Conservation (phyloP, 2,113 vertebrate species). For the Peromyscus californicus region DNA sequence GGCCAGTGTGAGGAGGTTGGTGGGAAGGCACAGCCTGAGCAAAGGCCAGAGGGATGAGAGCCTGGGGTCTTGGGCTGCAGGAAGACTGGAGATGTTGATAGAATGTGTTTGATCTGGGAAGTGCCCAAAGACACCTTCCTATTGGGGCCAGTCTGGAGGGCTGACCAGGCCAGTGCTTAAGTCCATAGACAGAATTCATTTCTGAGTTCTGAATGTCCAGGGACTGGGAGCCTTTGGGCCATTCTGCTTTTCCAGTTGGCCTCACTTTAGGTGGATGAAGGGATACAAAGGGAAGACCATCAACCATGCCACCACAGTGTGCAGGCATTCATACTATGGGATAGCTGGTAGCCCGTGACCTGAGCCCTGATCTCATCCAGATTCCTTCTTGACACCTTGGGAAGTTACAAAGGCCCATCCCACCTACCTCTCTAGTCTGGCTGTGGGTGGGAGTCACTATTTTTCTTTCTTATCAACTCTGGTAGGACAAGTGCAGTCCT, state of each 20-base stretch:
- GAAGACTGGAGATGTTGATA: background rate
- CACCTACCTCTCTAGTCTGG: background rate
- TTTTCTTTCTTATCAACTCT: background rate
- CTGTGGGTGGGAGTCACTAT: background rate
- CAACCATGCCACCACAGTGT: rapidly evolving
- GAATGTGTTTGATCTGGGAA: background rate
- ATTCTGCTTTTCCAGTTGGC: background rate
- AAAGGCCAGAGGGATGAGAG: background rate
- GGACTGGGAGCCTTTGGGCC: background rate
- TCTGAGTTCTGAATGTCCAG: background rate
- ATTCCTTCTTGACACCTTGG: conserved; percentile 36
- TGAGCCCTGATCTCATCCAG: background rate
- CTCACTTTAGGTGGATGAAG: background rate
- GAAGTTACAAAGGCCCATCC: background rate
- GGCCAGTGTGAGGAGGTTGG: rapidly evolving
- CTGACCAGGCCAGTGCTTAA: background rate
- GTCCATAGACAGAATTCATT: background rate
- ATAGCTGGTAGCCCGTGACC: background rate
- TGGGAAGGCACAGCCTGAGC: background rate
- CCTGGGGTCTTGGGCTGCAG: background rate
- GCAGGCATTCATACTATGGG: background rate
- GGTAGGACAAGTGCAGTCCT: background rate
- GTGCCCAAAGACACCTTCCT: background rate
- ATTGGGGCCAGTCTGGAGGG: background rate
- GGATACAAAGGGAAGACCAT: background rate